A percentile compares a stretch with the other conserved stretches of the same genome.
Conservation (phyloP, 2,888 invertebrate species). For the Synergus itoensis region DNA sequence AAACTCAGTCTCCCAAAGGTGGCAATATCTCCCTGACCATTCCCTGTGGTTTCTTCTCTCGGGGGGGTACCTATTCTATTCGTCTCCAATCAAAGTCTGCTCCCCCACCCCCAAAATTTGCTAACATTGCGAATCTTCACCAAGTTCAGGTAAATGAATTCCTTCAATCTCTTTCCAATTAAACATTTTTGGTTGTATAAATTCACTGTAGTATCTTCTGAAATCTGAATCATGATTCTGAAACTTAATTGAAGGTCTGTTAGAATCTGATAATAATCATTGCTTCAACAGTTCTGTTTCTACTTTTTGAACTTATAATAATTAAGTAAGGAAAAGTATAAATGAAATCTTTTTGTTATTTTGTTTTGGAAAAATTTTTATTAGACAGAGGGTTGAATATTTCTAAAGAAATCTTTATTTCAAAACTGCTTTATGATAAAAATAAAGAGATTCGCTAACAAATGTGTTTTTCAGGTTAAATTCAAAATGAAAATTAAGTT, state of each 20-base stretch:
- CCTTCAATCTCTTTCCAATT: slow-evolving; percentile 11
- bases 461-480: not conserved
- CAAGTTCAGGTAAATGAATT: slow-evolving; percentile 66
- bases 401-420: too few relatives aligned
- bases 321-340: not conserved
- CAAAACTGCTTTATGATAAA: not conserved
- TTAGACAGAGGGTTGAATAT: too few relatives aligned
- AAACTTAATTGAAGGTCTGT: not conserved
- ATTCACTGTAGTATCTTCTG: not conserved
- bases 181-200: not conserved
- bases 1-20: slow-evolving; percentile 59
- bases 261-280: not conserved
- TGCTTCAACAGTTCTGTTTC: not conserved
- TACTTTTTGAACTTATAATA: not conserved
- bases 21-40: slow-evolving; percentile 77
- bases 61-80: slow-evolving; percentile 84
- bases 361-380: not conserved
- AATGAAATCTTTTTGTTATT: not conserved
- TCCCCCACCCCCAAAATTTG: slow-evolving; percentile 62
- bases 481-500: not conserved
- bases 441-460: not conserved
- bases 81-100: slow-evolving; percentile 75
- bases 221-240: not conserved
- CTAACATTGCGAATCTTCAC: slow-evolving; percentile 63
- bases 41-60: slow-evolving; percentile 87